Conservation (phyloP, 1,140 invertebrate genomes). For the Drosophila kepulauana region DNA sequence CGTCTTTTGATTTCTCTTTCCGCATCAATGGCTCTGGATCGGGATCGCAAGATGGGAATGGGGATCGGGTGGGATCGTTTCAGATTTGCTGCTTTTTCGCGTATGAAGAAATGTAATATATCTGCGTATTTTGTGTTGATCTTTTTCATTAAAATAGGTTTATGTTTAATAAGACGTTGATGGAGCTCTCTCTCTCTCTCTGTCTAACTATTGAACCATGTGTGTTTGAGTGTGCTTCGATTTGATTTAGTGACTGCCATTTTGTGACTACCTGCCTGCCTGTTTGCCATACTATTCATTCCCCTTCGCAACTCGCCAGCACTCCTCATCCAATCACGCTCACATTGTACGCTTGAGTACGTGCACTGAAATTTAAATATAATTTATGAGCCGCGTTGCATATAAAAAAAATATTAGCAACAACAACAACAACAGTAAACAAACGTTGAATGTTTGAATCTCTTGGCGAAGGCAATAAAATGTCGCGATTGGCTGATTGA, state of each 20-base stretch:
- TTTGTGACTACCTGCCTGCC: slow-evolving; percentile 51
- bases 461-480: slow-evolving; percentile 59
- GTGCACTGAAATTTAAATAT: slow-evolving; percentile 81
- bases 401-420: slow-evolving; percentile 42
- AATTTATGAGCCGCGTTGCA: slow-evolving; percentile 73
- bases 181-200: slow-evolving; percentile 21
- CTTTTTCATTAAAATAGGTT: slow-evolving; percentile 74
- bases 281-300: neutral
- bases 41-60: slow-evolving; percentile 13
- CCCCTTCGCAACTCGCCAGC: neutral
- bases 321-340: slow-evolving; percentile 14
- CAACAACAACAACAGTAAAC: slow-evolving; percentile 32
- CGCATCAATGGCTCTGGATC: slow-evolving; percentile 30
- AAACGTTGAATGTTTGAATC: slow-evolving; percentile 25
- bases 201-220: slow-evolving; percentile 38
- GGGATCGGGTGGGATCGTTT: slow-evolving; percentile 18
- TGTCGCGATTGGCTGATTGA: slow-evolving; percentile 78
- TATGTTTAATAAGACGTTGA: slow-evolving; percentile 70
- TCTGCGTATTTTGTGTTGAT: slow-evolving; percentile 44
- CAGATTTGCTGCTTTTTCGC: slow-evolving; percentile 10
- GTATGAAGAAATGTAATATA: slow-evolving; percentile 24
- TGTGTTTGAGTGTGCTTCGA: slow-evolving; percentile 35
- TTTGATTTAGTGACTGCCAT: slow-evolving; percentile 82
- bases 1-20: slow-evolving; percentile 52
- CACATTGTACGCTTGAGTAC: slow-evolving; percentile 69